Conservation (phyloP, 2,113 vertebrate species). For the Melanocharis versteri region DNA sequence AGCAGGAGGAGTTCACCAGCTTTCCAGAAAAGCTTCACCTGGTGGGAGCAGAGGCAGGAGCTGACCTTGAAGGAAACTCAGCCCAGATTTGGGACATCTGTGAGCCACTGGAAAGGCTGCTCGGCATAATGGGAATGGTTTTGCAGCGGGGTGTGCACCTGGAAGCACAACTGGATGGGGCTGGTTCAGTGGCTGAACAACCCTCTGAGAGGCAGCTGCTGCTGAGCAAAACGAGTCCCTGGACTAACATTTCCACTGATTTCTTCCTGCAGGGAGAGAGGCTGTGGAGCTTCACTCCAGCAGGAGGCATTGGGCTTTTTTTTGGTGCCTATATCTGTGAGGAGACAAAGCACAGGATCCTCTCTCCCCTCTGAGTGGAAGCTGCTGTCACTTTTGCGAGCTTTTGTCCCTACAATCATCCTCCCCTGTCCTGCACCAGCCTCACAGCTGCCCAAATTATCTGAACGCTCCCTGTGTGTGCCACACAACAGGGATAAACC, state of each 20-base stretch:
- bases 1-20: neutral
- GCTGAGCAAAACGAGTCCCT: neutral
- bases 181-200: neutral
- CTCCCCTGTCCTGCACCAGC: neutral
- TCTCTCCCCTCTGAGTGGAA: neutral
- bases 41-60: neutral
- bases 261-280: neutral
- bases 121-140: neutral
- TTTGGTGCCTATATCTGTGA: neutral
- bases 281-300: neutral
- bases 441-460: neutral
- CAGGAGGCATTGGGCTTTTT: neutral
- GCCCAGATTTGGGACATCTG: neutral
- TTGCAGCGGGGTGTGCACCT: neutral
- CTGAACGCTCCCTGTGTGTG: neutral
- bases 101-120: neutral
- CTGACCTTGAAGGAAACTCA: neutral
- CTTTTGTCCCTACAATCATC: neutral
- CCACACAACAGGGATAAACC: neutral
- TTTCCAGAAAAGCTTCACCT: neutral
- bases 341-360: neutral
- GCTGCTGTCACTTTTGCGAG: neutral
- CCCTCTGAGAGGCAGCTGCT: neutral
- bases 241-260: neutral
- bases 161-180: neutral